Evolutionary conservation across 2,888 invertebrate genomes (phyloP), one percentile per base, ranked within the genome.

Genomic region (Zaprionus lineosus): DNA sequence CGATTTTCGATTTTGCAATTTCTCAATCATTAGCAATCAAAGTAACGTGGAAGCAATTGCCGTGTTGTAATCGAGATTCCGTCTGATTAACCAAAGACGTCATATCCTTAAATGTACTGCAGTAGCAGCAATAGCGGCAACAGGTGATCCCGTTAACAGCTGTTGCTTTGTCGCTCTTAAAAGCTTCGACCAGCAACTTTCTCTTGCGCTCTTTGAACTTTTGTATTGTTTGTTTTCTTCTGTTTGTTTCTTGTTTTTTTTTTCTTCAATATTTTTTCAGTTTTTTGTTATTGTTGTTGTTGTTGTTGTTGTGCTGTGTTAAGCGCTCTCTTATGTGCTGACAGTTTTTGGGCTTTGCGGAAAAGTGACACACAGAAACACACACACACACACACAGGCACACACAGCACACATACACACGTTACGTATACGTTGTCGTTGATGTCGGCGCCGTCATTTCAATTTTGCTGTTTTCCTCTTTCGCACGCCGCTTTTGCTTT

Each of bases 341-440:
- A 55, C 62, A 37, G 61, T 66, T 74, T 77, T 69, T 77, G 57
- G 82, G 67, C 72, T 78, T 81, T 79, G 77, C 79, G 83, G 79
- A 79, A 79, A 82, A 82, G 63, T 74, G 58, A 56, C 55, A 51
- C 61, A 59, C 57, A 68, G 29, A 52, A 16, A 39, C 15, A 39
- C 21, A 46, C 33, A 36, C 37, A 63, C 50, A 59, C 40, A 48
- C 37, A 34, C 1, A 16, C 16, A 12, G 6, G 15, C 9, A 14
- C 7, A 52, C 44, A 81, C 81, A 72, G 77, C 71, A 74, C 74
- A 83, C 76, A 79, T 77, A 59, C 24, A 24, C n/a, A 24, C 24
- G 8, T 19, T 3, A 39, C 63, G 59, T 60, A 16, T 52, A 53
- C 46, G 56, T 51, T 39, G 64, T 48, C 58, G 58, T 29, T 44